phyloP scores from a whole-genome alignment of 2,888 invertebrate species.

The Diaphora mendica region DNA sequence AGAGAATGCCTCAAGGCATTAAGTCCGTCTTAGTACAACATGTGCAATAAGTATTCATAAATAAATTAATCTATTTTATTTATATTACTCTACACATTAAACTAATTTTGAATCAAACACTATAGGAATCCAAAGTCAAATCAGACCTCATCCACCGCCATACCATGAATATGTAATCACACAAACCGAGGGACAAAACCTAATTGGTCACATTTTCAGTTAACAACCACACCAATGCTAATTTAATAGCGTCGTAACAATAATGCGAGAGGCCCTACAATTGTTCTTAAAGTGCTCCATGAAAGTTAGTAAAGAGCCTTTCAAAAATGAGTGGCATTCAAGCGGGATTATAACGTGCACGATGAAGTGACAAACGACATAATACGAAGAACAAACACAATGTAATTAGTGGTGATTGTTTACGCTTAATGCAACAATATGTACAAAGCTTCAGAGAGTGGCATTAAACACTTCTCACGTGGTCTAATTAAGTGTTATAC shows the following conservation, averaged over 20 bases:
- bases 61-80: no score
- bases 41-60: neutral
- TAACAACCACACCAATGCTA: conserved; percentile 43
- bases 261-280: conserved; percentile 23
- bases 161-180: conserved; percentile 22
- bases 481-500: conserved; percentile 81
- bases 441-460: conserved; percentile 65
- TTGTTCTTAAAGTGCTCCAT: conserved; percentile 22
- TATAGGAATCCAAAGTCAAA: neutral
- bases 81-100: no score
- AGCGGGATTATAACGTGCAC: conserved; percentile 39
- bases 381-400: conserved; percentile 40
- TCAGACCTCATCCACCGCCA: neutral
- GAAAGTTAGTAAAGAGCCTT: conserved; percentile 29
- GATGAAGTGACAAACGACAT: conserved; percentile 39
- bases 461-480: conserved; percentile 76
- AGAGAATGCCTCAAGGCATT: no score
- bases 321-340: conserved; percentile 34
- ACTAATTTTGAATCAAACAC: no score
- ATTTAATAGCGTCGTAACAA: conserved; percentile 42
- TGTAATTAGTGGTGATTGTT: conserved; percentile 62
- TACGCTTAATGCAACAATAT: conserved; percentile 68
- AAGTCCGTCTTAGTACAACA: no score
- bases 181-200: conserved; percentile 25
- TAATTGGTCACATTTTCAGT: conserved; percentile 41